Conservation (phyloP, 2,888 invertebrate genomes). For the Mesorhabditis sp. region DNA sequence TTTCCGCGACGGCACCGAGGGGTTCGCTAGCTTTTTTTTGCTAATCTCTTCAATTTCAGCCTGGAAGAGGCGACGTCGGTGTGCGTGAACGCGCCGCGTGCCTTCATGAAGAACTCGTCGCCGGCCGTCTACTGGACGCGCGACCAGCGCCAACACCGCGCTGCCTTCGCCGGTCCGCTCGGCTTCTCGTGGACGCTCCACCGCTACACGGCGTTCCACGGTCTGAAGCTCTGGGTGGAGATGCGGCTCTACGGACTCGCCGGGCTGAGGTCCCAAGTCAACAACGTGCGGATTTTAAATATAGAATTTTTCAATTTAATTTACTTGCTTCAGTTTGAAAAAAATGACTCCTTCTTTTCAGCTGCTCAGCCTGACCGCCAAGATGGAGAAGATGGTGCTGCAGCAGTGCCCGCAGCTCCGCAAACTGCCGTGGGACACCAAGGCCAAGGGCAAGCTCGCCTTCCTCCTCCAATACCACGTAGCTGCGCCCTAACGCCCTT, state of each 20-base stretch:
- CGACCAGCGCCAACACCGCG: neutral
- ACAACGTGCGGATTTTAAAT: neutral
- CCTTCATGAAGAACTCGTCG: neutral
- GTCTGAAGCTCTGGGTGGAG: neutral
- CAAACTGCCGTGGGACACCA: neutral
- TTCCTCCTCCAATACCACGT: neutral
- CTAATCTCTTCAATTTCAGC: neutral
- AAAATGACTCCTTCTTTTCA: constrained; percentile 1
- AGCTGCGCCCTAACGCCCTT: neutral
- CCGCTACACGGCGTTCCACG: neutral
- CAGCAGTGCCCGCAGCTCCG: neutral
- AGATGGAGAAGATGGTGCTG: constrained; percentile 1
- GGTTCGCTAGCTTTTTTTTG: no score
- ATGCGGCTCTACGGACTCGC: neutral
- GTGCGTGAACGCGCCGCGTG: neutral
- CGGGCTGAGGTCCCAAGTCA: neutral
- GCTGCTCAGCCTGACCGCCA: neutral
- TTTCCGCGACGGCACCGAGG: no score
- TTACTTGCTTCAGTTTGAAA: neutral
- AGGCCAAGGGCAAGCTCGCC: neutral
- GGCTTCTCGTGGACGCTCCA: neutral
- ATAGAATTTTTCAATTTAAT: neutral
- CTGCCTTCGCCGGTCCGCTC: no score
- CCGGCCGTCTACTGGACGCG: neutral
- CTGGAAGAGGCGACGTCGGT: neutral